Evolutionary conservation across 2,888 invertebrate genomes (phyloP).

Genomic region (Athetis lepigone): DNA sequence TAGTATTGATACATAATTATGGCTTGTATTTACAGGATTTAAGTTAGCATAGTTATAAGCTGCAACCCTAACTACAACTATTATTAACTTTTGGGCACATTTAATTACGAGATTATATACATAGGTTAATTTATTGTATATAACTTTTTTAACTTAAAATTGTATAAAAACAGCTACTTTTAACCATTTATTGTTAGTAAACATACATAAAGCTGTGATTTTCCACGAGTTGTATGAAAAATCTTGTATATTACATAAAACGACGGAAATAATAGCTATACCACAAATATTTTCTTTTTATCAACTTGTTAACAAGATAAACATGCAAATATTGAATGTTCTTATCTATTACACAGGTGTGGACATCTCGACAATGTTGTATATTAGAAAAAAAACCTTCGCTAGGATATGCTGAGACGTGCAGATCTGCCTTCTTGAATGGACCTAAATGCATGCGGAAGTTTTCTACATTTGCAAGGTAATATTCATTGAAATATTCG

Average conservation of each 20-base stretch:
- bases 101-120: no score
- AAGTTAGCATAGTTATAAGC: no score
- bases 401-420: constrained; percentile 92
- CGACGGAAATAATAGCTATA: not conserved
- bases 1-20: no score
- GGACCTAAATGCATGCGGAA: constrained; percentile 89
- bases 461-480: constrained; percentile 89
- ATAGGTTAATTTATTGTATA: no score
- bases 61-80: no score
- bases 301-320: not conserved
- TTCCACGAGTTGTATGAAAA: constrained; percentile 16
- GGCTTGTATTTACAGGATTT: no score
- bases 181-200: constrained; percentile 9
- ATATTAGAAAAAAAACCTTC: constrained; percentile 85
- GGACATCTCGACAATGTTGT: constrained; percentile 85
- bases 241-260: constrained; percentile 1
- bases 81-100: no score
- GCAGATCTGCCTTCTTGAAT: constrained; percentile 90
- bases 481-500: constrained; percentile 50
- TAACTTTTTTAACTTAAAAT: no score
- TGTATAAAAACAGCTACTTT: no score
- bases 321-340: constrained; percentile 23
- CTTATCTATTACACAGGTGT: constrained; percentile 75
- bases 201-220: constrained; percentile 19
- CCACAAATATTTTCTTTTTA: constrained; percentile 23